Base-by-base conservation (phyloP, 2,888 invertebrate species). In the Andrena hattorfiana region DNA sequence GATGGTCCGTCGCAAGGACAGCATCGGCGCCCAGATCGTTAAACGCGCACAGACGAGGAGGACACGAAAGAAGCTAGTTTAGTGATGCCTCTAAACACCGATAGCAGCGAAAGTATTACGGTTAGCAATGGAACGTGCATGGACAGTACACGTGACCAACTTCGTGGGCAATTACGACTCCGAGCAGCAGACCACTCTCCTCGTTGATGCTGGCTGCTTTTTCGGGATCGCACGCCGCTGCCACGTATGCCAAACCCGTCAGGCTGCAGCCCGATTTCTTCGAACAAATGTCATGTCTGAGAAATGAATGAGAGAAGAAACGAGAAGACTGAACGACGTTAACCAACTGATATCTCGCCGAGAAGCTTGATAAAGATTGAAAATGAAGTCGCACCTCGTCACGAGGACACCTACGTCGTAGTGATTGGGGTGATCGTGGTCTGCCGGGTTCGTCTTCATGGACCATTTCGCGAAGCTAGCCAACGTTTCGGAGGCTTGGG, bases 121-220 rank as follows among this genome's bases (percentile, higher is more conserved):
- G 7, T 75, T 79, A 28, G 51, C 54, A 26, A 64, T 42, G 64
- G 42, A 71, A 68, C 56, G 70, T 71, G 69, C 60, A 49, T 85
- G 73, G 70, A 81, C 74, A 97, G 96, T 95, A 98, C 98, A 98
- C 98, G 95, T 98, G 98, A 79, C 98, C 98, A 92, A 98, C 94
- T 94, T 98, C 98, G 93, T 98, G 98, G 6, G 98, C 97, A 91
- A 98, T 97, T 85, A 98, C 98, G 94, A 98, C 97, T 32, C 98
- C 98, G 76, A 98, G 95, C 93, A 97, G 96, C 87, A 98, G 97
- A 85, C 98, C 98, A 93, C 97, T 97, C 95, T 98, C 98, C 94
- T 98, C 98, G 93, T 98, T 98, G 91, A 98, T 97, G 91, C 97
- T 98, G 93, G 98, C 98, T 92, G 98, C 97, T 87, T 97, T 96